phyloP scores from a whole-genome alignment of 2,888 invertebrate genomes.

The Aricia artaxerxes region DNA sequence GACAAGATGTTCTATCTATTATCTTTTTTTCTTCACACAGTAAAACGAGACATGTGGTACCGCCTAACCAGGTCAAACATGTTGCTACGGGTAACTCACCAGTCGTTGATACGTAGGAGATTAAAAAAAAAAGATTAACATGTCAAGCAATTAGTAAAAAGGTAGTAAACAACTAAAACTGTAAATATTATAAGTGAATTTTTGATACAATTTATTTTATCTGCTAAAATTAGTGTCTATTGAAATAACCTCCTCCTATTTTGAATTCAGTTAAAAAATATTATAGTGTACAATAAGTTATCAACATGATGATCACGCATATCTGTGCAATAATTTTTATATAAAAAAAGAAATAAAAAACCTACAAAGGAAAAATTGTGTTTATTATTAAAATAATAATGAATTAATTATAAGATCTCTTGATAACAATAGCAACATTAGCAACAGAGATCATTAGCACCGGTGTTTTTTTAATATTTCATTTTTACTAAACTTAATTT shows the following conservation, averaged over 20 bases:
- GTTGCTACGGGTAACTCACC: conserved; percentile 45
- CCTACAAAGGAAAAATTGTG: neutral
- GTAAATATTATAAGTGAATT: too few species aligned
- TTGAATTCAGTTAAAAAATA: too few species aligned
- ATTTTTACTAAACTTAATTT: conserved; percentile 16
- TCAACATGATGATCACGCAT: neutral
- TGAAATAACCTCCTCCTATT: too few species aligned
- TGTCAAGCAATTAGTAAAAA: too few species aligned
- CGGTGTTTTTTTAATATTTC: neutral
- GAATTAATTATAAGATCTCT: neutral
- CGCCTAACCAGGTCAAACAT: conserved; percentile 60
- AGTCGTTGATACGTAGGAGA: neutral
- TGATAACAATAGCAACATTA: neutral
- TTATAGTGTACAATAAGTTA: too few species aligned
- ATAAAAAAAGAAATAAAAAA: neutral
- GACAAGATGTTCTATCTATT: conserved; percentile 43
- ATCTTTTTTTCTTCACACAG: conserved; percentile 56
- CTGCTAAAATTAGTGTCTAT: too few species aligned
- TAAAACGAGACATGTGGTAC: conserved; percentile 65
- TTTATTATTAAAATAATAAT: neutral
- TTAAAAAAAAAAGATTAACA: too few species aligned
- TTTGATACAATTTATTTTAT: too few species aligned
- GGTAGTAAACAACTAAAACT: too few species aligned
- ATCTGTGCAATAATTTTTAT: neutral
- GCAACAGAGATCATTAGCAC: neutral